A percentile compares a stretch with the other conserved stretches of the same genome.
Conservation (phyloP, 2,888 invertebrate genomes). For the Homarus gammarus region DNA sequence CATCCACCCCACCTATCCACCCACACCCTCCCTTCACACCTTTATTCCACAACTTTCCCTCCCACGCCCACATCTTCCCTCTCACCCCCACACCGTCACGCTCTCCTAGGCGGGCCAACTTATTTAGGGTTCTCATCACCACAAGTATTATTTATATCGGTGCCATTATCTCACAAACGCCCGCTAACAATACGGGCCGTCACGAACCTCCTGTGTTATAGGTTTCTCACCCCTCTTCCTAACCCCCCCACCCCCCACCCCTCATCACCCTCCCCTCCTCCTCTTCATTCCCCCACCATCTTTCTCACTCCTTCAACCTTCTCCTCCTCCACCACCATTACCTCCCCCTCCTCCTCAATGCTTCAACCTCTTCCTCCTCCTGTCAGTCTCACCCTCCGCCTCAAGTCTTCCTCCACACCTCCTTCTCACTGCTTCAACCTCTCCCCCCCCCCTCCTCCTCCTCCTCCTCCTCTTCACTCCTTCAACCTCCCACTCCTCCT, state of each 20-base stretch:
- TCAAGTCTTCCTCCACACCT: not conserved
- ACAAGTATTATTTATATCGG: slow-evolving; percentile 49
- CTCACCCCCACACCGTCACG: not conserved
- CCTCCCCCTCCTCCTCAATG: not conserved
- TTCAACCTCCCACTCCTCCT: not conserved
- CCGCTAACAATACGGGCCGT: slow-evolving; percentile 45
- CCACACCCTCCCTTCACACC: no score
- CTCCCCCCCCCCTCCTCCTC: not conserved
- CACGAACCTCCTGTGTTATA: slow-evolving; percentile 28
- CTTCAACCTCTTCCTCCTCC: no score
- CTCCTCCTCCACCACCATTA: not conserved
- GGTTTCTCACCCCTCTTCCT: not conserved
- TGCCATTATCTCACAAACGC: slow-evolving; percentile 55
- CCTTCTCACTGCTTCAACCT: not conserved
- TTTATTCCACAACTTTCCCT: not conserved
- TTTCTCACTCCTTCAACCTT: no score
- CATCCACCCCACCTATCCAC: no score
- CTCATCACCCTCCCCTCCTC: not conserved
- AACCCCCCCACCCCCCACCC: no score
- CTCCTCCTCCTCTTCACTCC: not conserved
- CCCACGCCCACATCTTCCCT: not conserved
- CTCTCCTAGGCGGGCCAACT: slow-evolving; percentile 23
- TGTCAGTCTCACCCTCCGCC: no score
- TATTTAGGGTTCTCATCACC: slow-evolving; percentile 54
- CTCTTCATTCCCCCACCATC: not conserved